Evolutionary conservation across 2,797 vertebrate species (phyloP).

Genomic region (Limnodromus scolopaceus): DNA sequence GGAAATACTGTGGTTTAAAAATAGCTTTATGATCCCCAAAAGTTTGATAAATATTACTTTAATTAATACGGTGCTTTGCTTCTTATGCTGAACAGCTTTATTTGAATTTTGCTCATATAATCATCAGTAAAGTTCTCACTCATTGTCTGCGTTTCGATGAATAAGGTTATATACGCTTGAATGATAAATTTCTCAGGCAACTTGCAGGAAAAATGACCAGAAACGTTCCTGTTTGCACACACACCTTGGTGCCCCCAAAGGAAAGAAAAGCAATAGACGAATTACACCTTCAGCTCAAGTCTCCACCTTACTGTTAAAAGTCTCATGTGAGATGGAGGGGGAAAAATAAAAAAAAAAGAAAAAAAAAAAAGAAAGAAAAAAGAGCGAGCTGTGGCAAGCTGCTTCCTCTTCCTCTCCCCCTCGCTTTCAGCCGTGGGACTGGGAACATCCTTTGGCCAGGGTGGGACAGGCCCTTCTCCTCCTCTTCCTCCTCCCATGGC

Average conservation of each 20-base stretch:
- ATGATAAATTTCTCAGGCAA: neutral
- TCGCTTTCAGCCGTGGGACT: neutral
- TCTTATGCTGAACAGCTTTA: slow-evolving; percentile 21
- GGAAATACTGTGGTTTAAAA: neutral
- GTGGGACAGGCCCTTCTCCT: neutral
- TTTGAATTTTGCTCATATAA: slow-evolving; percentile 11
- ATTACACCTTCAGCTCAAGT: neutral
- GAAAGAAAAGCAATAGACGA: neutral
- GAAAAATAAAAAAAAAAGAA: neutral
- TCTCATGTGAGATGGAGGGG: neutral
- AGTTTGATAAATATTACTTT: neutral
- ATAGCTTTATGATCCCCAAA: neutral
- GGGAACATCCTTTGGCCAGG: neutral
- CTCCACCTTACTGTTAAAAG: neutral
- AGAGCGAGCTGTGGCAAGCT: neutral
- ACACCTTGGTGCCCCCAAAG: neutral
- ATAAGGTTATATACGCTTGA: neutral
- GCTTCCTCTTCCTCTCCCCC: neutral
- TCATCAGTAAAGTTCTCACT: neutral
- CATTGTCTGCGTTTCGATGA: neutral
- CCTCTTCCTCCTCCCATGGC: neutral
- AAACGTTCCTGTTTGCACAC: neutral
- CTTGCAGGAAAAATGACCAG: neutral
- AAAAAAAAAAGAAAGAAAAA: neutral
- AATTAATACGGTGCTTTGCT: neutral